Evolutionary conservation across 2,888 invertebrate genomes (phyloP), one percentile per base, ranked within the genome.

Genomic region (Cantharis flavilabris): DNA sequence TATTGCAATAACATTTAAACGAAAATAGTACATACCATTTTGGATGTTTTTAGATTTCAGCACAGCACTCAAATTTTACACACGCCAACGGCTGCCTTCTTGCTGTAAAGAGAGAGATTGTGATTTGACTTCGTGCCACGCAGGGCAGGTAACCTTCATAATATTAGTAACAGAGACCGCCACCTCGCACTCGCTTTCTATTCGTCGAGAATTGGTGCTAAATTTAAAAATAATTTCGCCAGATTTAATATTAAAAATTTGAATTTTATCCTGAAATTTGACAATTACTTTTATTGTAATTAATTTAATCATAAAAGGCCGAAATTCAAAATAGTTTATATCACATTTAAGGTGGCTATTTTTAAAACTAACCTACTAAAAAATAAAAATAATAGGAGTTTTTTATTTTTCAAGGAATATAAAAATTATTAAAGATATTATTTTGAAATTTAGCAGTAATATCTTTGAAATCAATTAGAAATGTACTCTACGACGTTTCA

Each of bases 31-130:
- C 94, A 90, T 90, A 94, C 94, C 94, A 94, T 94, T 88, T 92
- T 94, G 93, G 94, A 94, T 94, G 95, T 92, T 93, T 92, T 90
- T 89, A 89, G 95, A 96, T 96, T 93, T 91, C 90, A 80, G 89
- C 90, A 90, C 91, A 91, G 91, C 90, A 90, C 90, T 91, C 91
- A 92, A 91, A 92, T 92, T 90, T 92, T 93, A 92, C 93, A 94
- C 49, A 93, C 94, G 94, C 94, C 94, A 94, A 91, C 92, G 92
- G 94, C 94, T 95, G 95, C 95, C 95, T 93, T 94, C 94, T 92
- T 92, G 92, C 91, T 93, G 91, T 91, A 92, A 95, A 95, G 95
- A 94, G 90, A 84, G 81, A 83, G 80, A 80, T 9, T 73, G 69
- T 62, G 63, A 70, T 75, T 69, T 65, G 75, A 73, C 70, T 20